phyloP scores from a whole-genome alignment of 2,797 vertebrate species.

The Myotis myotis region DNA sequence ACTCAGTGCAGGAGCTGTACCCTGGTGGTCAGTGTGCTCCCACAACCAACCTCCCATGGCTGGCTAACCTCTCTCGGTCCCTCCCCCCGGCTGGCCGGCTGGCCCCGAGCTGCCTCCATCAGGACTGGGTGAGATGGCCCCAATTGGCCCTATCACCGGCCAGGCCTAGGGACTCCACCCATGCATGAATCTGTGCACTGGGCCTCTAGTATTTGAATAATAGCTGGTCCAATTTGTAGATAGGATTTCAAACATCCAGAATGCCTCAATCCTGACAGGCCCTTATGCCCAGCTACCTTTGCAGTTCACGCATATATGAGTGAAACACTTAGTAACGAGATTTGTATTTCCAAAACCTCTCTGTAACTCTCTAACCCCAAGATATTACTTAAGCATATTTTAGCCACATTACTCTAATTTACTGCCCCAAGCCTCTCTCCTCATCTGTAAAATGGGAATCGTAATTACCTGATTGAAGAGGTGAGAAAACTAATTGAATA shows the following conservation, averaged over 20 bases:
- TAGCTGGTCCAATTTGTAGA: neutral
- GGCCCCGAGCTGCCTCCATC: rapidly evolving
- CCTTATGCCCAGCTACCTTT: neutral
- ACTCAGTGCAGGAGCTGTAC: no score
- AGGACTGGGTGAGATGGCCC: no score
- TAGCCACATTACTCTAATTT: neutral
- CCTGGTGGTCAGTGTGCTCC: no score
- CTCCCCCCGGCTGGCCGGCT: no score
- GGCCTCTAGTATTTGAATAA: neutral
- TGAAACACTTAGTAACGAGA: neutral
- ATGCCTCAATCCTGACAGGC: neutral
- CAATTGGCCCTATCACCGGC: no score
- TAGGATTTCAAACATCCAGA: neutral
- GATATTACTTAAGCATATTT: neutral
- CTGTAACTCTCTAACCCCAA: neutral
- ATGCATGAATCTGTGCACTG: no score
- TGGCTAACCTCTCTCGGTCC: no score
- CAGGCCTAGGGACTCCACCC: no score
- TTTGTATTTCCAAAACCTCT: neutral
- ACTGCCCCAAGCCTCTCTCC: neutral
- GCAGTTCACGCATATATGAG: rapidly evolving
- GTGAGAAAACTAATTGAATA: neutral
- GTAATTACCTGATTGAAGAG: neutral
- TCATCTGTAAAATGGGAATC: constrained; percentile 5
- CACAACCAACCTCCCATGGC: no score